These are phyloP conservation scores for Drosophila percnosoma DNA, from an alignment of 2,888 invertebrate genomes.

Conservation along the genomic window DNA sequence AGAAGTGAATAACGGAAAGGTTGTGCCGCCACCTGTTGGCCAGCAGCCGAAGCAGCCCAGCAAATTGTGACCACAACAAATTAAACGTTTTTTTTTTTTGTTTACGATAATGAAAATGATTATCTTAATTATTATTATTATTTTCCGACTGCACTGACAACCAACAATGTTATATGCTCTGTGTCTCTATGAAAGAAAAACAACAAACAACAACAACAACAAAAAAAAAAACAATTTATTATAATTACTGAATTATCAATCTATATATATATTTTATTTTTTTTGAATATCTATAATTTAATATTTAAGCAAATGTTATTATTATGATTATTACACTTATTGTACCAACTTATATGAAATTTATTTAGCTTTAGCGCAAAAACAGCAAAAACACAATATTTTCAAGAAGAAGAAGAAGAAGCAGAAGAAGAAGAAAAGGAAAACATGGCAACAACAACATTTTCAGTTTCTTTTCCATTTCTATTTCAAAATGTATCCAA, in stretches of 20 bases:
- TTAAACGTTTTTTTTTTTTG: neutral
- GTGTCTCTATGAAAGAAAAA: conserved; percentile 64
- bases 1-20: conserved; percentile 5
- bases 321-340: conserved; percentile 64
- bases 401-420: conserved; percentile 14
- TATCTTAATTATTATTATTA: conserved; percentile 22
- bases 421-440: conserved; percentile 30
- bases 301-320: conserved; percentile 73
- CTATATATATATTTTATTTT: conserved; percentile 9
- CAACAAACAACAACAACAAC: no score
- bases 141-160: conserved; percentile 43
- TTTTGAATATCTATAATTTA: conserved; percentile 55
- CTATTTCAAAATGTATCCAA: conserved; percentile 51
- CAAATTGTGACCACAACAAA: conserved; percentile 17
- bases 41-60: neutral
- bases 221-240: conserved; percentile 1
- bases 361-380: conserved; percentile 77
- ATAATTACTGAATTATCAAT: conserved; percentile 45
- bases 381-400: conserved; percentile 52
- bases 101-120: conserved; percentile 8
- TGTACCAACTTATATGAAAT: conserved; percentile 77
- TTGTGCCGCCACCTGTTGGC: conserved; percentile 3
- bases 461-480: conserved; percentile 51
- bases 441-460: conserved; percentile 68
- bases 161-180: conserved; percentile 49